Conservation (phyloP, 2,888 invertebrate genomes). For the Blastobasis adustella region DNA sequence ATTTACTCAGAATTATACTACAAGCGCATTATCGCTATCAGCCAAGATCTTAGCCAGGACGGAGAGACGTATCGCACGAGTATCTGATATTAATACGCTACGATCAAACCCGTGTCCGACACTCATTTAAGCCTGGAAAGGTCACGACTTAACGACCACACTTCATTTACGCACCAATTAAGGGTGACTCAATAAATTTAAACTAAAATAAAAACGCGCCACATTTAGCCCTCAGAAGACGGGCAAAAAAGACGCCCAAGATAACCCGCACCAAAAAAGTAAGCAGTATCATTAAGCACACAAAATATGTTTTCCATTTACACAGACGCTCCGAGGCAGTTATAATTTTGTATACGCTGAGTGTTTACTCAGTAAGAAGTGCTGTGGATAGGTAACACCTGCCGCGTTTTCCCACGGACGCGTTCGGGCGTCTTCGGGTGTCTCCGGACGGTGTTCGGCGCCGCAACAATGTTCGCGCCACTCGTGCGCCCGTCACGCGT, state of each 20-base stretch:
- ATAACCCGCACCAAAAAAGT: conserved; percentile 68
- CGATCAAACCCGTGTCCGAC: conserved; percentile 18
- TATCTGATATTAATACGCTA: conserved; percentile 20
- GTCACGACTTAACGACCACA: conserved; percentile 41
- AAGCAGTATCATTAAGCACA: conserved; percentile 73
- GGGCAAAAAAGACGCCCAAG: conserved; percentile 61
- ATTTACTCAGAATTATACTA: too few relatives aligned
- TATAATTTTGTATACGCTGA: conserved; percentile 73
- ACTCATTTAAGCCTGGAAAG: conserved; percentile 24
- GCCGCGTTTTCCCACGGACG: conserved; percentile 69
- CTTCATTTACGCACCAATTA: conserved; percentile 59
- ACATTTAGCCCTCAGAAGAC: conserved; percentile 36
- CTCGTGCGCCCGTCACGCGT: conserved; percentile 40
- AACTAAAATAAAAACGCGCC: conserved; percentile 48
- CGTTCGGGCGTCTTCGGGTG: conserved; percentile 55
- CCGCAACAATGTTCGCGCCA: conserved; percentile 27
- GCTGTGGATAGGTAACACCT: conserved; percentile 70
- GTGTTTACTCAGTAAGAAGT: conserved; percentile 74
- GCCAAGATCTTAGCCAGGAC: too few relatives aligned
- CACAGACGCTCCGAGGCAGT: conserved; percentile 68
- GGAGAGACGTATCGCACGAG: conserved; percentile 7
- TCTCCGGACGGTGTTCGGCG: conserved; percentile 35
- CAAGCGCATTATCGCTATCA: too few relatives aligned
- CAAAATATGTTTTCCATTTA: conserved; percentile 75
- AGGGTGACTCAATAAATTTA: conserved; percentile 51